Percentiles rank a stretch among this genome's conserved stretches.
Evolutionary conservation across 2,113 vertebrate species (phyloP).

Genomic region (Leuciscus idus): DNA sequence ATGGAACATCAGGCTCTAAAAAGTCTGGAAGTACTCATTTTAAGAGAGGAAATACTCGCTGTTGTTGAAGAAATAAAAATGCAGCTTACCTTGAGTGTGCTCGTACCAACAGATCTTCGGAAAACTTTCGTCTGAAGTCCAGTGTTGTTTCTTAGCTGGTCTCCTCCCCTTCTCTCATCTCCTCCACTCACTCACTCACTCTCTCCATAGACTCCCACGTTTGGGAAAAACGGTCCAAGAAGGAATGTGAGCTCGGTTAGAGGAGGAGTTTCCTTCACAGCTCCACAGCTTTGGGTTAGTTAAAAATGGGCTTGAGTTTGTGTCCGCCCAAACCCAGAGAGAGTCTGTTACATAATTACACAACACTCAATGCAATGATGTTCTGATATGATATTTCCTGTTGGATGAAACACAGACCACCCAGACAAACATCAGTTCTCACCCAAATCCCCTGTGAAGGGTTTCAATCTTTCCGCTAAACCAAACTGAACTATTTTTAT

Average conservation of each 20-base stretch:
- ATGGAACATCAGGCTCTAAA: neutral
- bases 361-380: neutral
- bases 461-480: neutral
- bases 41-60: no score
- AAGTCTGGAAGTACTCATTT: neutral
- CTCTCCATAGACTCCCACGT: slow-evolving; percentile 6
- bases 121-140: neutral
- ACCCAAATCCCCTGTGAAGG: neutral
- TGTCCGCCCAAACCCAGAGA: slow-evolving; percentile 42
- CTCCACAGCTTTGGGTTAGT: slow-evolving; percentile 60
- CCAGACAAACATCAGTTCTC: slow-evolving; percentile 19
- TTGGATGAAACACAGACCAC: slow-evolving; percentile 42
- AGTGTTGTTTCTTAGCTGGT: neutral
- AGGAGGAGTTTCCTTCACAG: slow-evolving; percentile 73
- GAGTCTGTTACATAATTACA: neutral
- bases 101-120: slow-evolving; percentile 3
- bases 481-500: neutral
- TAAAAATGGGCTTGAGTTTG: slow-evolving; percentile 59
- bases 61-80: neutral
- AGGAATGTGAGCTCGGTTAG: slow-evolving; percentile 70
- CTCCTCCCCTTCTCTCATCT: slow-evolving; percentile 20
- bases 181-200: slow-evolving; percentile 29
- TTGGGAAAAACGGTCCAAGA: slow-evolving; percentile 40
- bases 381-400: slow-evolving; percentile 20
- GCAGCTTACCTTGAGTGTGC: slow-evolving; percentile 24